Evolutionary conservation across 2,797 vertebrate species (phyloP).

Genomic region (Spinus pinus): DNA sequence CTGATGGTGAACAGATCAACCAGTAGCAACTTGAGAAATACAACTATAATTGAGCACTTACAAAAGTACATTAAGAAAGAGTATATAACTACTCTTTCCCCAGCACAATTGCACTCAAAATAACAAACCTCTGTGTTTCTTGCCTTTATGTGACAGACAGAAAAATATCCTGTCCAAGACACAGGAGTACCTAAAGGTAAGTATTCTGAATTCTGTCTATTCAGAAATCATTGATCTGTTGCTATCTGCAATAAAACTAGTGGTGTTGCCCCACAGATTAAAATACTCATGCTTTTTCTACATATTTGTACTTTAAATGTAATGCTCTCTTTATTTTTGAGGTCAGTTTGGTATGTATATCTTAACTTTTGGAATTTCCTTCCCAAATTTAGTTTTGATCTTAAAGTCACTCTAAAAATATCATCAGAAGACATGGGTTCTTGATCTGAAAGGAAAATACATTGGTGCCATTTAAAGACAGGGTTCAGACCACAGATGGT

Average conservation of each 20-base stretch:
- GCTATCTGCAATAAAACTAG: background rate
- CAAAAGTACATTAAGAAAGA: background rate
- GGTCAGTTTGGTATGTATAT: background rate
- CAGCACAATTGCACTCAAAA: background rate
- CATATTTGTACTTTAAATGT: background rate
- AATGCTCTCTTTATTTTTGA: background rate
- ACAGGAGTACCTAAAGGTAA: constrained; percentile 86
- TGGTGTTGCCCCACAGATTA: background rate
- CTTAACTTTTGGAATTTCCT: background rate
- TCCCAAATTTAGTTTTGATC: background rate
- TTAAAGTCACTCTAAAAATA: background rate
- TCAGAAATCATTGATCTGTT: background rate
- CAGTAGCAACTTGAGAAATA: background rate
- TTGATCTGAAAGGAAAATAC: background rate
- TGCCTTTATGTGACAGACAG: constrained; percentile 77
- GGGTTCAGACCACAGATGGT: background rate
- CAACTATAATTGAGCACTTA: background rate
- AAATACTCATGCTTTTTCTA: background rate
- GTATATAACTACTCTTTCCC: background rate
- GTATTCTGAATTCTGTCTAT: background rate
- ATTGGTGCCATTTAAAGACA: background rate
- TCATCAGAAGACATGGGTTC: background rate
- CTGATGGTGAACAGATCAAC: background rate
- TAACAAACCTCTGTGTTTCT: background rate
- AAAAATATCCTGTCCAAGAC: constrained; percentile 92